phyloP scores from a whole-genome alignment of 1,140 invertebrate genomes.

The Drosophila seguyi region DNA sequence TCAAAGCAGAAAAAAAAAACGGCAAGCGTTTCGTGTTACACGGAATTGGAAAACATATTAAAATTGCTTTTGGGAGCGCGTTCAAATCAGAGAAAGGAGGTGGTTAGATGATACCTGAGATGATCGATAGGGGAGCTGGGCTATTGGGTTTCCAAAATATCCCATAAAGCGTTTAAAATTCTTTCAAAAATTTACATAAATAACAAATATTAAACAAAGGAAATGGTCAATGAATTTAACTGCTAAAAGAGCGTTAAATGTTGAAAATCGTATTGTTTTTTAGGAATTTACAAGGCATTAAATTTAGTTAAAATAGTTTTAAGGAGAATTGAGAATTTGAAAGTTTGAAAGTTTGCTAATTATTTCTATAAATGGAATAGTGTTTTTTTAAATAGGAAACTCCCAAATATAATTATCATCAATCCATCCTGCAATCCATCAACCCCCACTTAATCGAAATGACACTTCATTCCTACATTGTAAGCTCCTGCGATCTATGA shows the following conservation, averaged over 20 bases:
- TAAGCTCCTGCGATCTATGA: neutral
- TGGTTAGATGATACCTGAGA: constrained; percentile 36
- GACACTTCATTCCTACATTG: constrained; percentile 7
- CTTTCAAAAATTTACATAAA: constrained; percentile 46
- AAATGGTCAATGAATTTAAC: constrained; percentile 7
- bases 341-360: no score
- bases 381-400: no score
- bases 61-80: constrained; percentile 42
- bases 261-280: neutral
- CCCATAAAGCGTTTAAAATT: constrained; percentile 54
- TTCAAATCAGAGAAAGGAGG: constrained; percentile 25
- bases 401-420: no score
- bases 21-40: constrained; percentile 73
- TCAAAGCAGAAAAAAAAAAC: constrained; percentile 20
- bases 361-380: no score
- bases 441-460: neutral
- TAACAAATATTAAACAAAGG: constrained; percentile 32
- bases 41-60: constrained; percentile 53
- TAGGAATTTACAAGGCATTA: neutral
- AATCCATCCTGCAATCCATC: neutral
- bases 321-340: no score
- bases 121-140: constrained; percentile 51
- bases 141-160: constrained; percentile 40
- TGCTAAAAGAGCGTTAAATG: constrained; percentile 24
- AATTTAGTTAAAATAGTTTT: neutral